phyloP scores from a whole-genome alignment of 2,888 invertebrate species.

The Baronia brevicornis region DNA sequence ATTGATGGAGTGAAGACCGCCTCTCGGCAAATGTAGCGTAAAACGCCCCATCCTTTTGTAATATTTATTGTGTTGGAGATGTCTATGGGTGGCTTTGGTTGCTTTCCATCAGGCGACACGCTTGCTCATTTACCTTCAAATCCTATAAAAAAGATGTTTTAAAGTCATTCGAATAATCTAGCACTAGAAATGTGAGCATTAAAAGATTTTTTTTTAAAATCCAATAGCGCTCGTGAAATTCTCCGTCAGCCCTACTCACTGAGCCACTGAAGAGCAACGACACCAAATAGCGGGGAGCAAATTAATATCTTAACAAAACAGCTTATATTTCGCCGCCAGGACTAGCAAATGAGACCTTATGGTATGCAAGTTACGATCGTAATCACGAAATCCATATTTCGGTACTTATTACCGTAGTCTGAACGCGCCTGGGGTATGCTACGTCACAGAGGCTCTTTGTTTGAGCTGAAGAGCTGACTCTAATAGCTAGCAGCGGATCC shows the following conservation, averaged over 20 bases:
- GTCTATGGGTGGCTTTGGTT: no score
- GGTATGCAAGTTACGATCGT: slow-evolving; percentile 54
- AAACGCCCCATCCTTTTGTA: no score
- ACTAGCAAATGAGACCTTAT: slow-evolving; percentile 52
- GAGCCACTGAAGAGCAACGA: slow-evolving; percentile 60
- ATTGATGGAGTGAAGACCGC: no score
- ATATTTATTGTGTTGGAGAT: no score
- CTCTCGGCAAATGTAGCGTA: no score
- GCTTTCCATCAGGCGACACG: no score
- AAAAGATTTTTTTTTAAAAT: slow-evolving; percentile 21
- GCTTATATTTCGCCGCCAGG: slow-evolving; percentile 41
- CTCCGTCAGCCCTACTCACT: slow-evolving; percentile 52
- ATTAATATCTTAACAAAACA: slow-evolving; percentile 65
- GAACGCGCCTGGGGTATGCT: slow-evolving; percentile 52
- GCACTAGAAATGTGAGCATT: no score
- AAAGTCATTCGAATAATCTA: no score
- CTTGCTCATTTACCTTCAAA: no score
- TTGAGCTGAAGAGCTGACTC: slow-evolving; percentile 71
- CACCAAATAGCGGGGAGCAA: slow-evolving; percentile 69
- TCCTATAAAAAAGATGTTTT: no score
- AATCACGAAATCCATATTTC: slow-evolving; percentile 46
- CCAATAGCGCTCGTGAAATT: slow-evolving; percentile 41
- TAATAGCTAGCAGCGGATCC: slow-evolving; percentile 72
- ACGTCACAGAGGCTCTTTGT: slow-evolving; percentile 68
- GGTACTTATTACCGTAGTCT: slow-evolving; percentile 43